Conservation (phyloP, 2,113 vertebrate species). For the Typhlomys cinereus region DNA sequence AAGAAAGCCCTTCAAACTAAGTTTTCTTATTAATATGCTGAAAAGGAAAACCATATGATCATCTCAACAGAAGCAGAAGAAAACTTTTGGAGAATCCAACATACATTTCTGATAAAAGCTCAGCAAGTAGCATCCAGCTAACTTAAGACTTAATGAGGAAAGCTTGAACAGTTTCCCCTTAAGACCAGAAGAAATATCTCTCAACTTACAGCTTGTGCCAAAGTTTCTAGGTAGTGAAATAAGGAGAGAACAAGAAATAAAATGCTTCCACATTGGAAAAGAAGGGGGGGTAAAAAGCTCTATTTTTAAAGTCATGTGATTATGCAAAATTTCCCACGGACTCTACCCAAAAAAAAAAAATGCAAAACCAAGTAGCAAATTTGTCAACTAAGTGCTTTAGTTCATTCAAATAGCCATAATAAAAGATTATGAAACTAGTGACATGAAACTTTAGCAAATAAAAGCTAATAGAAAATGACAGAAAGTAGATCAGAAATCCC, state of each 20-base stretch:
- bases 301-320: not conserved
- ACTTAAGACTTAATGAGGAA: not conserved
- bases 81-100: not conserved
- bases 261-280: not conserved
- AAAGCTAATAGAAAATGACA: not conserved
- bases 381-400: not conserved
- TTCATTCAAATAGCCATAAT: not conserved
- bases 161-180: not conserved
- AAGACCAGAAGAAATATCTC: not conserved
- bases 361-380: not conserved
- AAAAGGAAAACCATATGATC: not conserved
- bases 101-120: slow-evolving; percentile 10
- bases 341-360: not conserved
- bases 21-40: slow-evolving; percentile 14
- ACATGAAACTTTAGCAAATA: not conserved
- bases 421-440: not conserved
- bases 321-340: not conserved
- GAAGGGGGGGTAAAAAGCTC: not conserved
- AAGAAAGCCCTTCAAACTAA: not conserved
- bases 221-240: not conserved
- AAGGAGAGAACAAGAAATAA: not conserved
- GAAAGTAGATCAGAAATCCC: not conserved
- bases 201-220: not conserved
- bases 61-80: not conserved
- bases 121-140: not conserved